phyloP scores from a whole-genome alignment of 92 coral and sea anemone genomes.

The Zoanthus solanderi region DNA sequence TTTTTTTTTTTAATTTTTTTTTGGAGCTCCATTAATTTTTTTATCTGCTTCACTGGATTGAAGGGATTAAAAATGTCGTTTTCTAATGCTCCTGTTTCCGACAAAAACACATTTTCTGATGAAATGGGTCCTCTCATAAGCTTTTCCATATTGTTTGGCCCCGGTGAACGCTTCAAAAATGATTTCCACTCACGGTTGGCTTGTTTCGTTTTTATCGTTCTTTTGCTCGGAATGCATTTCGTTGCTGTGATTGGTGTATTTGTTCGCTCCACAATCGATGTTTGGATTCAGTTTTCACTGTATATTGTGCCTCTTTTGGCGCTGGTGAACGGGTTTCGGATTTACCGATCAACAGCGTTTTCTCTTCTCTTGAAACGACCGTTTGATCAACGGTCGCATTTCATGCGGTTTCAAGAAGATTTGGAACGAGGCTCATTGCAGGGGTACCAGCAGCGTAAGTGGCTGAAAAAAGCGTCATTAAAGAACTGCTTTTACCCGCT shows the following conservation, averaged over 20 bases:
- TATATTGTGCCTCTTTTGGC: constrained; percentile 84
- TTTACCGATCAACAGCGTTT: constrained; percentile 78
- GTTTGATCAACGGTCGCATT: constrained; percentile 58
- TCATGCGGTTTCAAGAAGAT: constrained; percentile 55
- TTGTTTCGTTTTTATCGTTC: constrained; percentile 55
- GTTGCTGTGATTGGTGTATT: constrained; percentile 87
- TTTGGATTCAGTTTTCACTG: constrained; percentile 95
- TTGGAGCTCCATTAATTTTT: too few relatives aligned
- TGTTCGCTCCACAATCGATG: constrained; percentile 90
- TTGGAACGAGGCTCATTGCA: constrained; percentile 69
- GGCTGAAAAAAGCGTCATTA: constrained; percentile 78
- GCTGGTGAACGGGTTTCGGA: constrained; percentile 73
- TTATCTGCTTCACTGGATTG: too few relatives aligned
- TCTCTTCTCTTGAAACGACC: constrained; percentile 68
- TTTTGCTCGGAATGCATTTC: constrained; percentile 71
- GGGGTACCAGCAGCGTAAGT: constrained; percentile 72
- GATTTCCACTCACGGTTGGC: constrained; percentile 52
- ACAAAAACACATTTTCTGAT: constrained; percentile 67
- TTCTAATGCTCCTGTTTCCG: constrained; percentile 28
- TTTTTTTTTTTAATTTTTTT: too few relatives aligned
- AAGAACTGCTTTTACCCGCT: constrained; percentile 89
- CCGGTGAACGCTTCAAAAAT: constrained; percentile 72
- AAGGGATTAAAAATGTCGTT: too few relatives aligned
- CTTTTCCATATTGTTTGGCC: constrained; percentile 73
- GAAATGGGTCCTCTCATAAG: constrained; percentile 68